A percentile compares a stretch with the other conserved stretches of the same genome.
phyloP scores from a whole-genome alignment of 2,888 invertebrate genomes.

The Tenodera sinensis region DNA sequence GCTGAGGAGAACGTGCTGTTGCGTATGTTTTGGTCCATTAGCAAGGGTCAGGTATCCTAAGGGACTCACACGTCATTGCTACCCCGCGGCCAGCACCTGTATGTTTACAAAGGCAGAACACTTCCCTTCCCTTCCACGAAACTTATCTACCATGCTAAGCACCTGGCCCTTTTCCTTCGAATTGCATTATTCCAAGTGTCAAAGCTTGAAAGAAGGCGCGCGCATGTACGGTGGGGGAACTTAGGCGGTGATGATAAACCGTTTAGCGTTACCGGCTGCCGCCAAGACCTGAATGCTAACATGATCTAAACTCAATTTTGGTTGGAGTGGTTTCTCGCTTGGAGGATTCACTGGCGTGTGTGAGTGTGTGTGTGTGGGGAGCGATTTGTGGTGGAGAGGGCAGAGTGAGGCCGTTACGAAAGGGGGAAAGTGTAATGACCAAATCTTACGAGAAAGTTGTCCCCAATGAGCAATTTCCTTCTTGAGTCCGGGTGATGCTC shows the following conservation, averaged over 20 bases:
- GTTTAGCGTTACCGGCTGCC: conserved; percentile 13
- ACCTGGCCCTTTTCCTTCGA: not conserved
- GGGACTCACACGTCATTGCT: not conserved
- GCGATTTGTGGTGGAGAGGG: not conserved
- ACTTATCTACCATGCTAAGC: not conserved
- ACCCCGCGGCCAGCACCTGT: not conserved
- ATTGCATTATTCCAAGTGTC: conserved; percentile 10
- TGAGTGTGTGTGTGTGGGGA: not conserved
- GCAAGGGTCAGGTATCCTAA: not conserved
- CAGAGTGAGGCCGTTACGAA: not conserved
- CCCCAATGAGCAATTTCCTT: conserved; percentile 28
- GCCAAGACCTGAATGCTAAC: conserved; percentile 23
- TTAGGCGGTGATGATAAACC: conserved; percentile 17
- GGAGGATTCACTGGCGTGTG: not conserved
- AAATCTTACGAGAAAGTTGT: conserved; percentile 27
- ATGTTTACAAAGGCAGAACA: not conserved
- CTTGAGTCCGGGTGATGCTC: not conserved
- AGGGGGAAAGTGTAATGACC: conserved; percentile 21
- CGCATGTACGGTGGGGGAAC: not conserved
- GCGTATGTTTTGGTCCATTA: not conserved
- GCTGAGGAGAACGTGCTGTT: not conserved
- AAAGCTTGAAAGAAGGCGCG: conserved; percentile 7
- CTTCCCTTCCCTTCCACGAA: not conserved
- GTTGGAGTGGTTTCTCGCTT: not conserved
- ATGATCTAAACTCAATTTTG: conserved; percentile 27